phyloP scores from a whole-genome alignment of 1,140 invertebrate genomes.

The Bombus affinis region DNA sequence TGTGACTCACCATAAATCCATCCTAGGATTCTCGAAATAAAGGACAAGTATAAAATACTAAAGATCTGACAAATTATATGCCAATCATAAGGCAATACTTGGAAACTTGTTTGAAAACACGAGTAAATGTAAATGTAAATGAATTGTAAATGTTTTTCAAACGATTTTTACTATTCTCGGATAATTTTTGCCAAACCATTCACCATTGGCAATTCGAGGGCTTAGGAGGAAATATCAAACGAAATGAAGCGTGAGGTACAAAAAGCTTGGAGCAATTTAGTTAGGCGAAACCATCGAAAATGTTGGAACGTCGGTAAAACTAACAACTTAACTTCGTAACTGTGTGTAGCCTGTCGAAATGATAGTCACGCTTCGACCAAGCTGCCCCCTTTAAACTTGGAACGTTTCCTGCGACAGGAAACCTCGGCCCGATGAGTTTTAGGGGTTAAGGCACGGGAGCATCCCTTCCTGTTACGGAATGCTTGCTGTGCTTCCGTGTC shows the following conservation, averaged over 20 bases:
- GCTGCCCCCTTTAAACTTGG: slow-evolving; percentile 56
- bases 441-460: slow-evolving; percentile 64
- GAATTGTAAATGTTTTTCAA: too few relatives aligned
- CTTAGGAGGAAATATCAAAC: slow-evolving; percentile 36
- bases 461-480: slow-evolving; percentile 71
- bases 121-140: too few relatives aligned
- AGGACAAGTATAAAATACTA: too few relatives aligned
- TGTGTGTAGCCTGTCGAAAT: slow-evolving; percentile 29
- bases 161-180: too few relatives aligned
- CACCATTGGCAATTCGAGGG: too few relatives aligned
- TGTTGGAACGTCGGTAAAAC: slow-evolving; percentile 43
- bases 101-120: too few relatives aligned
- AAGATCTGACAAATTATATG: too few relatives aligned
- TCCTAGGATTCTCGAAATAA: too few relatives aligned
- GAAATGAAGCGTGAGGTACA: slow-evolving; percentile 58
- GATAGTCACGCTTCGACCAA: slow-evolving; percentile 60
- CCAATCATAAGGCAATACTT: too few relatives aligned
- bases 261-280: slow-evolving; percentile 43
- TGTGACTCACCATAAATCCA: too few relatives aligned
- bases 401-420: slow-evolving; percentile 72
- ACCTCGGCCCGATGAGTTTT: slow-evolving; percentile 69
- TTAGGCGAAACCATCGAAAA: slow-evolving; percentile 45
- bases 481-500: slow-evolving; percentile 66
- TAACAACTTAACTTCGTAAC: slow-evolving; percentile 56
- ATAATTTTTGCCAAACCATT: too few relatives aligned